Percentiles rank a stretch among this genome's conserved stretches.
Evolutionary conservation across 1,140 invertebrate genomes (phyloP).

Genomic region (Drosophila bipectinata): DNA sequence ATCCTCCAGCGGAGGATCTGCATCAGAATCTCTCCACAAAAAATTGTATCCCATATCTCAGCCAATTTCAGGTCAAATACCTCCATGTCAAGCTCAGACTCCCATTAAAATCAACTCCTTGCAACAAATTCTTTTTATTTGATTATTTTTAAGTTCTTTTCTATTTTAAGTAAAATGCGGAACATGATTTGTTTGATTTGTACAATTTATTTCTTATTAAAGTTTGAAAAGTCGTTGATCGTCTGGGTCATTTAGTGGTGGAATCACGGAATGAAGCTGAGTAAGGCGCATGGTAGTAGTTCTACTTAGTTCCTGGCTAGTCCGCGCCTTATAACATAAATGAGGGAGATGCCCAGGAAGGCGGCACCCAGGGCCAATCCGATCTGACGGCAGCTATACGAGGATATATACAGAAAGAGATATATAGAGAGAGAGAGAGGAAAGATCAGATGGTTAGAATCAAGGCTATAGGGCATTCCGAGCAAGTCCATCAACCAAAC

Average conservation of each 20-base stretch:
- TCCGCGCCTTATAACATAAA: conserved; percentile 65
- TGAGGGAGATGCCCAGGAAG: conserved; percentile 75
- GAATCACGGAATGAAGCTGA: conserved; percentile 52
- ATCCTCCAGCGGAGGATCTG: no score
- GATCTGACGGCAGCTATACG: conserved; percentile 74
- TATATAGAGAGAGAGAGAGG: conserved; percentile 12
- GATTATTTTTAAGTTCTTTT: background rate
- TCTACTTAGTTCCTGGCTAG: conserved; percentile 38
- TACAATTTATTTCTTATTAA: conserved; percentile 37
- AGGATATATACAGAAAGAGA: conserved; percentile 13
- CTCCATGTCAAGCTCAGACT: no score
- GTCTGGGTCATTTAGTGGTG: conserved; percentile 5
- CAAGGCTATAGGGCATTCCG: background rate
- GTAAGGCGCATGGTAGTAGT: conserved; percentile 5
- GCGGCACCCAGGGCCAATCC: conserved; percentile 77
- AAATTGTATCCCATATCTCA: no score
- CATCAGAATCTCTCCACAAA: no score
- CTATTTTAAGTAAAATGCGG: background rate
- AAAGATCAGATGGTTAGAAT: conserved; percentile 7
- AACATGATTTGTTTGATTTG: conserved; percentile 1
- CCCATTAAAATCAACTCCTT: no score
- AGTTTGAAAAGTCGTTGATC: conserved; percentile 14
- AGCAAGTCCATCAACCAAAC: conserved; percentile 9
- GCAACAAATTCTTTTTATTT: no score
- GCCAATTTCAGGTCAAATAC: no score